A percentile compares a stretch with the other conserved stretches of the same genome.
Evolutionary conservation across 2,113 vertebrate species (phyloP).

Genomic region (Empidonax alnorum): DNA sequence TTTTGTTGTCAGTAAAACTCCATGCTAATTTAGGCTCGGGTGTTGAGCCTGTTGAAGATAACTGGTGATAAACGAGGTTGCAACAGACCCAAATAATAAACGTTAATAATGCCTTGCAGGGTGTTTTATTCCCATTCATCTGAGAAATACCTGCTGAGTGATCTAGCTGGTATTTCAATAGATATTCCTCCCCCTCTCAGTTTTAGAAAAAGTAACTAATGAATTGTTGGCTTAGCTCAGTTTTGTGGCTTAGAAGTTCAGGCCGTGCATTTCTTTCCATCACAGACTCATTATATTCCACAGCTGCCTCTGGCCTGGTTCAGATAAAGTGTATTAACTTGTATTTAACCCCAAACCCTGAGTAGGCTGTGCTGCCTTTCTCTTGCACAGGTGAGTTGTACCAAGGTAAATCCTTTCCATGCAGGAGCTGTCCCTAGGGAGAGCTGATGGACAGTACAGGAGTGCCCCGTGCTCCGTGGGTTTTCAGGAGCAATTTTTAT

Average conservation of each 20-base stretch:
- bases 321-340: not conserved
- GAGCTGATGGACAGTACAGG: not conserved
- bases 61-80: not conserved
- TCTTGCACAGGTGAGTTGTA: not conserved
- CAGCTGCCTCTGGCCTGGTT: not conserved
- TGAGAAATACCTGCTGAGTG: not conserved
- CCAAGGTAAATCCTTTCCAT: not conserved
- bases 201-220: not conserved
- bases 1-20: not conserved
- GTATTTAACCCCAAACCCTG: not conserved
- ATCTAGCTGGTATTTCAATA: not conserved
- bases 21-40: not conserved
- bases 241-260: slow-evolving; percentile 6
- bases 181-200: not conserved
- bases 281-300: not conserved
- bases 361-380: not conserved
- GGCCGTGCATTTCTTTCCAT: not conserved
- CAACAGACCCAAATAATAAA: not conserved
- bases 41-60: not conserved
- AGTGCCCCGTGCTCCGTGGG: accelerated
- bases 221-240: not conserved
- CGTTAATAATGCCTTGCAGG: not conserved
- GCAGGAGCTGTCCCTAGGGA: not conserved
- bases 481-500: not conserved
- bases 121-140: not conserved